phyloP scores from a whole-genome alignment of 2,113 vertebrate species.

The Antechinus stuartii region DNA sequence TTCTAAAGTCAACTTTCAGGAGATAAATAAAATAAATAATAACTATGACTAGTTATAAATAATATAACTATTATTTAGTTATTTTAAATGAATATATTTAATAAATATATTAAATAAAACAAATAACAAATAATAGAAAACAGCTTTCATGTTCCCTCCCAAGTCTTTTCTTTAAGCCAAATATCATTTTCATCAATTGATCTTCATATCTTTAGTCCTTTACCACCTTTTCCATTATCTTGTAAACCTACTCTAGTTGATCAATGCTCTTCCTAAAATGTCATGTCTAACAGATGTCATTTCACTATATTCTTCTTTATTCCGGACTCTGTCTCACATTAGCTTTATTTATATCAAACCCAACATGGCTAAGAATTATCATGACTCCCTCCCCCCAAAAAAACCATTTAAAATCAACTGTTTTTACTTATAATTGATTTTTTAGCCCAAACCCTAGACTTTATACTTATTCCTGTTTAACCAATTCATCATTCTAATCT shows the following conservation, averaged over 20 bases:
- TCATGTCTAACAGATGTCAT: background rate
- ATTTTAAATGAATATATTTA: no score
- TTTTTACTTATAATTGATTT: background rate
- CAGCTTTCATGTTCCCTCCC: background rate
- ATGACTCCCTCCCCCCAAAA: background rate
- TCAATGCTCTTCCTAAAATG: background rate
- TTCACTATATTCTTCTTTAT: background rate
- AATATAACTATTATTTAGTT: no score
- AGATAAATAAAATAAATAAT: no score
- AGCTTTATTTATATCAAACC: background rate
- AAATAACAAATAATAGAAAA: background rate
- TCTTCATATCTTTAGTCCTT: background rate
- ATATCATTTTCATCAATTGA: background rate
- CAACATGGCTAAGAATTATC: background rate
- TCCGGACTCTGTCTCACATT: background rate
- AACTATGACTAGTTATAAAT: background rate
- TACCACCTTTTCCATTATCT: background rate
- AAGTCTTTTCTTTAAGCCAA: background rate
- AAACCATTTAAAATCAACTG: background rate
- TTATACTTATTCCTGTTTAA: background rate
- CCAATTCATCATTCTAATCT: background rate
- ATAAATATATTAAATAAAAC: background rate
- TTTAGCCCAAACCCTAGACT: background rate
- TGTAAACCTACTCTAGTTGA: background rate
- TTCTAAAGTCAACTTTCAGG: background rate